A percentile compares a stretch with the other conserved stretches of the same genome.
phyloP scores from a whole-genome alignment of 2,797 vertebrate species.

The Mus minutoides region DNA sequence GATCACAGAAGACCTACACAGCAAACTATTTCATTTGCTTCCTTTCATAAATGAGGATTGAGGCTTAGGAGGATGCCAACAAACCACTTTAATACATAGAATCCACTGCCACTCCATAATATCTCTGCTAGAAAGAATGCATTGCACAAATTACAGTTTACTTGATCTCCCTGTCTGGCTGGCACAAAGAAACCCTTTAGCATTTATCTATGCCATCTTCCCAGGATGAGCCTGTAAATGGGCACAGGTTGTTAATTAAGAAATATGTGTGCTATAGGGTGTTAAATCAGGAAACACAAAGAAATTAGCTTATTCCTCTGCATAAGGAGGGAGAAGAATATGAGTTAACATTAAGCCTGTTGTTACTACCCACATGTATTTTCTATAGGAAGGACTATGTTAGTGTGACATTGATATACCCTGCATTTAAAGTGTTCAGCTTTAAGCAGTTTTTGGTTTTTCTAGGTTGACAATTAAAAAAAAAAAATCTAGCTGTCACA shows the following conservation, averaged over 20 bases:
- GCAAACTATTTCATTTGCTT: neutral
- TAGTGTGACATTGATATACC: neutral
- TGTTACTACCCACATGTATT: neutral
- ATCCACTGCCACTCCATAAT: neutral
- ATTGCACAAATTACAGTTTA: neutral
- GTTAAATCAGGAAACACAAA: neutral
- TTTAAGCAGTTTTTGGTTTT: conserved; percentile 6
- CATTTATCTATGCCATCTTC: neutral
- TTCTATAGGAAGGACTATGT: neutral
- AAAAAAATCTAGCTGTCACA: neutral
- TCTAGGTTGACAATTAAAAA: neutral
- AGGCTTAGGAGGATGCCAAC: neutral
- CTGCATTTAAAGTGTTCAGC: neutral
- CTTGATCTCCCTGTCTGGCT: neutral
- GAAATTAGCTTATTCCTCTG: neutral
- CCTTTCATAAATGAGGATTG: neutral
- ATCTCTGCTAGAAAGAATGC: neutral
- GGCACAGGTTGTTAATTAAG: neutral
- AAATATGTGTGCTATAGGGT: neutral
- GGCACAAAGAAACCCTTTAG: neutral
- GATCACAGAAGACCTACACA: neutral
- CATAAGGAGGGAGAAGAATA: neutral
- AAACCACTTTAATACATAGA: neutral
- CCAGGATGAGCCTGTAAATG: neutral
- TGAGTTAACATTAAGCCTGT: neutral